phyloP scores from a whole-genome alignment of 2,113 vertebrate species.

The Pungitius pungitius region DNA sequence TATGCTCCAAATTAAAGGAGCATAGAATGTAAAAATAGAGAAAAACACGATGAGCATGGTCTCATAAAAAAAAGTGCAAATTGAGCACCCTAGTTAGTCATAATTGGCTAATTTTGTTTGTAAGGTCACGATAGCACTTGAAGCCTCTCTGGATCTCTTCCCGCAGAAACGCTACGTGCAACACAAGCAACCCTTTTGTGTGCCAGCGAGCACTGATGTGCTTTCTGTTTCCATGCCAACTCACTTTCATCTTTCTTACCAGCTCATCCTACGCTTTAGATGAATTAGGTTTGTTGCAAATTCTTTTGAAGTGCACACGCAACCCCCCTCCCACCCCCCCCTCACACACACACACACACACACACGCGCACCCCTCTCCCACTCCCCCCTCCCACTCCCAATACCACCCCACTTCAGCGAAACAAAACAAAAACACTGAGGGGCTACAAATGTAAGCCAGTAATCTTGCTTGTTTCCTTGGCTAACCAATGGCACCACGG shows the following conservation, averaged over 20 bases:
- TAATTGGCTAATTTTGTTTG: slow-evolving; percentile 84
- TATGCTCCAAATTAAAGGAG: slow-evolving; percentile 62
- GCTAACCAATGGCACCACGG: slow-evolving; percentile 77
- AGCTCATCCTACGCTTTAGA: slow-evolving; percentile 87
- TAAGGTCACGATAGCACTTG: slow-evolving; percentile 83
- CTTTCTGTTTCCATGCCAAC: slow-evolving; percentile 89
- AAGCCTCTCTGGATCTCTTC: slow-evolving; percentile 79
- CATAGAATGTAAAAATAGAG: slow-evolving; percentile 66
- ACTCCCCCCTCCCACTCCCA: slow-evolving; percentile 27
- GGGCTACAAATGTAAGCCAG: slow-evolving; percentile 81
- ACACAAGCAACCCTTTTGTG: slow-evolving; percentile 81
- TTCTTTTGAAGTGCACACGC: slow-evolving; percentile 86
- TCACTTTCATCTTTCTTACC: slow-evolving; percentile 89
- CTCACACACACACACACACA: slow-evolving; percentile 36
- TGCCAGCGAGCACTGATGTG: slow-evolving; percentile 81
- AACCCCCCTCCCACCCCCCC: slow-evolving; percentile 3
- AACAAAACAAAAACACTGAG: slow-evolving; percentile 82
- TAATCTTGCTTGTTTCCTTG: slow-evolving; percentile 79
- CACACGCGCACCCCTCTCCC: slow-evolving; percentile 50
- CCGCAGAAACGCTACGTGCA: slow-evolving; percentile 75
- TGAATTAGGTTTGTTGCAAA: slow-evolving; percentile 89
- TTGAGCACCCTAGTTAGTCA: slow-evolving; percentile 79
- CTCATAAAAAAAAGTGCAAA: slow-evolving; percentile 69
- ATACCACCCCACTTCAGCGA: slow-evolving; percentile 81
- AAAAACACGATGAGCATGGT: slow-evolving; percentile 65